Conservation (phyloP, 2,797 vertebrate species). For the Sphenodon punctatus region DNA sequence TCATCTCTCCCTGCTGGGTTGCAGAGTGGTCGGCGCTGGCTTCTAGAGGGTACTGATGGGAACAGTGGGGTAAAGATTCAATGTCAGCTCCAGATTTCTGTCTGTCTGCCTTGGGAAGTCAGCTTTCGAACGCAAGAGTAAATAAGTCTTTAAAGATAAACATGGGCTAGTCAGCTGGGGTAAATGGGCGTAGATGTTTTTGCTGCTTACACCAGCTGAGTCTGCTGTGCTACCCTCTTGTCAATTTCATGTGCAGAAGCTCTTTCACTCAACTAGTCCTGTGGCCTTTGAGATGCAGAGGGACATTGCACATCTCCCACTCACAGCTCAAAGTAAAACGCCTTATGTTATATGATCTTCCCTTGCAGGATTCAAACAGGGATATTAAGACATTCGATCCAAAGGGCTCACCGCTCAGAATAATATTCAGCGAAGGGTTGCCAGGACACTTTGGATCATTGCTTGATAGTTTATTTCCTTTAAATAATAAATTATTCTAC, state of each 20-base stretch:
- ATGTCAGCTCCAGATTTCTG: not conserved
- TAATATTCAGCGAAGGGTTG: not conserved
- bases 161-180: not conserved
- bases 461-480: not conserved
- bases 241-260: not conserved
- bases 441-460: not conserved
- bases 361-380: not conserved
- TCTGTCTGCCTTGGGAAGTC: too few relatives aligned
- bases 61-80: not conserved
- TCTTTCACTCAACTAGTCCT: not conserved
- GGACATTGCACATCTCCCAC: not conserved
- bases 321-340: not conserved
- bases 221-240: too few relatives aligned
- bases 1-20: not conserved
- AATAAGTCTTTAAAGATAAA: rapidly evolving
- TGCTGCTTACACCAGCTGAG: too few relatives aligned
- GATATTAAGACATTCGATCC: not conserved
- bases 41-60: not conserved
- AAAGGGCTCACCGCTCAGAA: not conserved
- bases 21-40: not conserved
- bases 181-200: not conserved
- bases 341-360: not conserved
- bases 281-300: not conserved
- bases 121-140: not conserved
- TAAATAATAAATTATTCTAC: rapidly evolving